Percentiles rank a stretch among this genome's conserved stretches.
Conservation (phyloP, 2,888 invertebrate genomes). For the Cephus spinipes region DNA sequence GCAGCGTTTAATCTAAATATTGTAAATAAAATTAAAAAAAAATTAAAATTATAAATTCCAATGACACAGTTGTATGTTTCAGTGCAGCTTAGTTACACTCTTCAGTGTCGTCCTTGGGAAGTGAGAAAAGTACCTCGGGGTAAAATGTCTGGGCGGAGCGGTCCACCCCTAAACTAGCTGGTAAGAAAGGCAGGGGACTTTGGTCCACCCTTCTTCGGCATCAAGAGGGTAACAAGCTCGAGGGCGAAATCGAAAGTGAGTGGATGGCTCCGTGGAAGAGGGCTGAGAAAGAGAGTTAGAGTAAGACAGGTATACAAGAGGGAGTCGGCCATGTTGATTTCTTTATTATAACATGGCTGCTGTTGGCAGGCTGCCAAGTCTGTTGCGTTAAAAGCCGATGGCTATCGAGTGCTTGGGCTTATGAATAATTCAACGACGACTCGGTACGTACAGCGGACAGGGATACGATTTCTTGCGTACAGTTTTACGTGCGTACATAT, state of each 20-base stretch:
- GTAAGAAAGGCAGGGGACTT: conserved; percentile 49
- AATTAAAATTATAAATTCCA: no score
- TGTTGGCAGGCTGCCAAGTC: conserved; percentile 60
- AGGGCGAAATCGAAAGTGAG: conserved; percentile 65
- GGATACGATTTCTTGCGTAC: conserved; percentile 19
- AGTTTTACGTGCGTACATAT: neutral
- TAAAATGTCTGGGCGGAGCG: conserved; percentile 57
- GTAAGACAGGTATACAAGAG: conserved; percentile 11
- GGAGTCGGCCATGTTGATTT: conserved; percentile 64
- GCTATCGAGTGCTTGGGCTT: conserved; percentile 41
- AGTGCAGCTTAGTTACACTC: no score
- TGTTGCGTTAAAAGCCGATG: conserved; percentile 48
- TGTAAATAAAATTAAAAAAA: no score
- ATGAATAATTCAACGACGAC: conserved; percentile 50
- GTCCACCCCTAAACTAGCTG: conserved; percentile 61
- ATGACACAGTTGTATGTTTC: no score
- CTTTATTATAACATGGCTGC: conserved; percentile 65
- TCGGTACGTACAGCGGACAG: conserved; percentile 27
- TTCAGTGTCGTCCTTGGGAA: neutral
- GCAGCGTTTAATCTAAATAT: no score
- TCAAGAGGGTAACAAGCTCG: conserved; percentile 62
- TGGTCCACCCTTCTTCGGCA: conserved; percentile 45
- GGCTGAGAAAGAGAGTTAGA: conserved; percentile 31
- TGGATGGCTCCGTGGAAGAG: conserved; percentile 28
- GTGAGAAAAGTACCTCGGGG: conserved; percentile 51